Conservation (phyloP, 2,113 vertebrate species). For the Chamaea fasciata region DNA sequence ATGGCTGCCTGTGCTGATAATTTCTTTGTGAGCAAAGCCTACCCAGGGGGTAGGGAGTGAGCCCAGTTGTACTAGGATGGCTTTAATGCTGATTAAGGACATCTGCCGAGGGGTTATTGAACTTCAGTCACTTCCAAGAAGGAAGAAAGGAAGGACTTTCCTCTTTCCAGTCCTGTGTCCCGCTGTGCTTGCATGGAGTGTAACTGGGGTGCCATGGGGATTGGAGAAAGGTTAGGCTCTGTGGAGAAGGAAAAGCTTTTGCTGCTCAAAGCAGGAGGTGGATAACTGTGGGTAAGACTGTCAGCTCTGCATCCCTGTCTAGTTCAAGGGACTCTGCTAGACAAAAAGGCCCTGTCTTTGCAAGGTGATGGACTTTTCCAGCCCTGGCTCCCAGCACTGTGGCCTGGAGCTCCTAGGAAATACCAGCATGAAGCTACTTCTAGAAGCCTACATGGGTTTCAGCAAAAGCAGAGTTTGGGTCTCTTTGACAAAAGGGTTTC, state of each 20-base stretch:
- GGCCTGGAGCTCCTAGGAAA: not conserved
- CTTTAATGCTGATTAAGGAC: not conserved
- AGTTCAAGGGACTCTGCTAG: not conserved
- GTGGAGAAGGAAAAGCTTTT: not conserved
- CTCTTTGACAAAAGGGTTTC: not conserved
- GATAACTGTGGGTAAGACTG: not conserved
- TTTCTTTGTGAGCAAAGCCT: not conserved
- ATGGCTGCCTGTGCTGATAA: not conserved
- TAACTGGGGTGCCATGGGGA: not conserved
- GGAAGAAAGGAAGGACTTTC: not conserved
- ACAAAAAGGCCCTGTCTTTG: not conserved
- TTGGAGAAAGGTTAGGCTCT: not conserved
- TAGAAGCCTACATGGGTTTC: not conserved
- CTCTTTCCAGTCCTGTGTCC: not conserved
- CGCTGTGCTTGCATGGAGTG: not conserved
- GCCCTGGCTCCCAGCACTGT: not conserved
- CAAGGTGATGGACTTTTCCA: not conserved
- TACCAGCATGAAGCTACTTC: not conserved
- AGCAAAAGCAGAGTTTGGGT: not conserved
- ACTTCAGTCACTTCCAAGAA: not conserved
- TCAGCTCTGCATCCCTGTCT: not conserved
- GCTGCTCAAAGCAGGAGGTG: not conserved
- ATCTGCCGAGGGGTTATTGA: not conserved
- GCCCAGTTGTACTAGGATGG: not conserved
- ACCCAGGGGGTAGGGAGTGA: not conserved